These are phyloP conservation scores for Athalia rosae DNA, from an alignment of 2,888 invertebrate species.

Conservation along the genomic window DNA sequence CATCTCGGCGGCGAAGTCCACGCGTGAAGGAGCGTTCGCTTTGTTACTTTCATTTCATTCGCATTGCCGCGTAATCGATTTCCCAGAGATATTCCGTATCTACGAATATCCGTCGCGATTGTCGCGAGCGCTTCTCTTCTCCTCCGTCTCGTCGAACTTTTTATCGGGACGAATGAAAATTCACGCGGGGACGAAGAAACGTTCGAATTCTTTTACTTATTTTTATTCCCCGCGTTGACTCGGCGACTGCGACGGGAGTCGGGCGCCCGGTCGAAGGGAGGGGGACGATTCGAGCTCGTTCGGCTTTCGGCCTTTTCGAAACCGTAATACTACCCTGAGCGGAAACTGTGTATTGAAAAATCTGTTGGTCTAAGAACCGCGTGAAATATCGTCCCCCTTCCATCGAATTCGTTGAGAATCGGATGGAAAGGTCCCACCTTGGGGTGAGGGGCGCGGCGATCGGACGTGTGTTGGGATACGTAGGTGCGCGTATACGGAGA, in stretches of 20 bases:
- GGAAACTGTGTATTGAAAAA: conserved; percentile 42
- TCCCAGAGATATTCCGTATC: too few relatives aligned
- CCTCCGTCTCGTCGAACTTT: neutral
- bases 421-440: conserved; percentile 44
- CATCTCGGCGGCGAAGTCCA: conserved; percentile 19
- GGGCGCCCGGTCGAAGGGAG: conserved; percentile 1
- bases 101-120: too few relatives aligned
- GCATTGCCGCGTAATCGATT: too few relatives aligned
- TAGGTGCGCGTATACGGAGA: neutral
- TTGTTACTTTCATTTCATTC: neutral
- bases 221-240: neutral
- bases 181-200: neutral
- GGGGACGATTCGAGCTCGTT: conserved; percentile 35
- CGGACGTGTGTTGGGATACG: neutral
- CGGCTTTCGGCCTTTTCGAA: conserved; percentile 13
- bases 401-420: conserved; percentile 53
- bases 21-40: neutral
- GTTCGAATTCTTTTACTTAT: conserved; percentile 15
- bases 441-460: neutral
- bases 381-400: conserved; percentile 53
- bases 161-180: neutral
- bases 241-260: neutral
- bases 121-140: neutral
- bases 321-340: conserved; percentile 34
- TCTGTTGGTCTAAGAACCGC: conserved; percentile 45